Conservation (phyloP, 1,140 invertebrate species). For the Sweltsa coloradensis region DNA sequence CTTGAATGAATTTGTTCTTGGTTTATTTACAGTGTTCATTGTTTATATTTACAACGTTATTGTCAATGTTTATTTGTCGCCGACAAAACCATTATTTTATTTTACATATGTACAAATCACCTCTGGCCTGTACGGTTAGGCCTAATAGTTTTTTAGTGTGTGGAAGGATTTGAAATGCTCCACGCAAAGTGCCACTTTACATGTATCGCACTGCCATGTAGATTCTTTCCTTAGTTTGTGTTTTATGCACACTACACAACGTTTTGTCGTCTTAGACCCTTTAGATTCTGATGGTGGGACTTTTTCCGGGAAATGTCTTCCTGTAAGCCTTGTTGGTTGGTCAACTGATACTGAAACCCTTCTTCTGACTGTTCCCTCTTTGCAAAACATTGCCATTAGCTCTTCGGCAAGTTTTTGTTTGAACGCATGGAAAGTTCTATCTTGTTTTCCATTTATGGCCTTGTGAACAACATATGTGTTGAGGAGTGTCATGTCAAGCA, state of each 20-base stretch:
- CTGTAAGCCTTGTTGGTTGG: constrained; percentile 13
- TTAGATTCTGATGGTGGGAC: constrained; percentile 11
- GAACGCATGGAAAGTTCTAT: constrained; percentile 13
- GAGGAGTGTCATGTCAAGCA: constrained; percentile 16
- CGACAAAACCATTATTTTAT: too few relatives aligned
- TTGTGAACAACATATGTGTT: constrained; percentile 14
- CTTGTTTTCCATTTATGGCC: constrained; percentile 10
- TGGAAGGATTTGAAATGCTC: constrained; percentile 3
- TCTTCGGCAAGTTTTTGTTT: constrained; percentile 9
- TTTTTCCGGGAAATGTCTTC: constrained; percentile 16
- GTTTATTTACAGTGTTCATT: too few relatives aligned
- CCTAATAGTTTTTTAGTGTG: neutral
- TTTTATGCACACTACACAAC: constrained; percentile 12
- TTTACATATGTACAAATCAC: too few relatives aligned
- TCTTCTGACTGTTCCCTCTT: constrained; percentile 10
- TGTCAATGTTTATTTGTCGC: too few relatives aligned
- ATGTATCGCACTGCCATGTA: too few relatives aligned
- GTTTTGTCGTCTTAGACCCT: constrained; percentile 10
- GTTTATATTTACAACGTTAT: too few relatives aligned
- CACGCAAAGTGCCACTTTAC: neutral
- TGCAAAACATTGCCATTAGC: constrained; percentile 6
- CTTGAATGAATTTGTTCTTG: too few relatives aligned
- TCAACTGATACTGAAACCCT: constrained; percentile 10
- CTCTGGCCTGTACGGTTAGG: too few relatives aligned
- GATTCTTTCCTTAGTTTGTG: constrained; percentile 3